Evolutionary conservation across 2,797 vertebrate genomes (phyloP), one percentile per base, ranked within the genome.

Genomic region (Cryptoprocta ferox): DNA sequence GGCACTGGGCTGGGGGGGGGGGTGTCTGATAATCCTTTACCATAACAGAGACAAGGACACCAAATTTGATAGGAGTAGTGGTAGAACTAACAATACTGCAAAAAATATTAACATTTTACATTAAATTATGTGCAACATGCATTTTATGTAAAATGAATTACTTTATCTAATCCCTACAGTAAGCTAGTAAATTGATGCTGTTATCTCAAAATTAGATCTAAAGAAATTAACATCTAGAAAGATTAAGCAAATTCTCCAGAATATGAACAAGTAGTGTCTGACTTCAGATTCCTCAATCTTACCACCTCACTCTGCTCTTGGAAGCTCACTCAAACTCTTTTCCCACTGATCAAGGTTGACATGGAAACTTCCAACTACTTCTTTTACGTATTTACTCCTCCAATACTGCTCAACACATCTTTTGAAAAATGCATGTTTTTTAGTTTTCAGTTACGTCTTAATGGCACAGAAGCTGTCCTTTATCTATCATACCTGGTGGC

Each of bases 381-480:
- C 1, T 94, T 63, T 73, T 37, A 81, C 1, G 35, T 35, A 80
- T 95, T 3, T 94, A 3, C 73, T 91, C 70, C 65, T 39, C 37
- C 14, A 35, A 84, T n/a, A 35, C 12, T 28, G 39, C 42, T 42
- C 56, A 73, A 63, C 12, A 15, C 3, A 45, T 32, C 16, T 79
- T 84, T 59, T 93, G 71, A 85, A 5, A 88, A 32, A 89, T 18
- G 28, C 4, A 35, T 3, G 15, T 32, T 61, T 75, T 66, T 89
- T 35, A 73, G 45, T 11, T 66, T 89, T 79, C 28, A n/a, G 1
- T 73, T 73, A 42, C 63, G 9, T 42, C 35, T 48, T 83, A 50
- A 19, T 11, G 0, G 12, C 45, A 48, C 9, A 5, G 1, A 84
- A 32, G 14, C 1, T 30, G 4, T 5, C 19, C 24, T 50, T 5